phyloP scores from a whole-genome alignment of 2,888 invertebrate genomes.

The Watsonalla cultraria region DNA sequence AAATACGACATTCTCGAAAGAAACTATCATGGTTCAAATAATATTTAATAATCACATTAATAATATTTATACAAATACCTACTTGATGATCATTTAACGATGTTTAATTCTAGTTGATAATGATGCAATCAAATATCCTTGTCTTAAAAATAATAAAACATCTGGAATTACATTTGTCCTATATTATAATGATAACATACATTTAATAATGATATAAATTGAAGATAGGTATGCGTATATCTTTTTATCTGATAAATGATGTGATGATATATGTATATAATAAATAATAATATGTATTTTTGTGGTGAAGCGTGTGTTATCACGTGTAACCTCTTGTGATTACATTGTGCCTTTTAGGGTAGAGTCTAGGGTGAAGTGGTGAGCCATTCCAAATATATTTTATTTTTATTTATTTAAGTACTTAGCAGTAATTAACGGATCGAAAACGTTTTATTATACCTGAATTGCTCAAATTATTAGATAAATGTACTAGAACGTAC shows the following conservation, averaged over 20 bases:
- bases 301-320: slow-evolving; percentile 1
- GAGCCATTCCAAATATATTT: slow-evolving; percentile 35
- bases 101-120: no score
- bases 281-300: neutral
- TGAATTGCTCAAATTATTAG: slow-evolving; percentile 44
- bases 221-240: no score
- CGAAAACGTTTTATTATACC: slow-evolving; percentile 28
- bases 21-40: no score
- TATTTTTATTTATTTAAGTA: slow-evolving; percentile 19
- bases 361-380: slow-evolving; percentile 5
- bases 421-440: slow-evolving; percentile 13
- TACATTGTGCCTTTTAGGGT: neutral
- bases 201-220: no score
- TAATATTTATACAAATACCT: neutral
- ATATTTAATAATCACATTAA: no score
- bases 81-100: neutral
- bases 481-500: slow-evolving; percentile 16
- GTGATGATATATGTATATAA: no score
- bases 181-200: no score
- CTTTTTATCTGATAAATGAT: no score
- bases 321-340: neutral
- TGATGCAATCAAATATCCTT: no score
- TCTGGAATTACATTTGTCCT: no score
- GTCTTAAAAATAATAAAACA: no score
- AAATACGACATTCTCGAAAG: no score